These are phyloP conservation scores for Mormyrops boulengeri DNA, from an alignment of 2,797 vertebrate species.

Conservation along the genomic window DNA sequence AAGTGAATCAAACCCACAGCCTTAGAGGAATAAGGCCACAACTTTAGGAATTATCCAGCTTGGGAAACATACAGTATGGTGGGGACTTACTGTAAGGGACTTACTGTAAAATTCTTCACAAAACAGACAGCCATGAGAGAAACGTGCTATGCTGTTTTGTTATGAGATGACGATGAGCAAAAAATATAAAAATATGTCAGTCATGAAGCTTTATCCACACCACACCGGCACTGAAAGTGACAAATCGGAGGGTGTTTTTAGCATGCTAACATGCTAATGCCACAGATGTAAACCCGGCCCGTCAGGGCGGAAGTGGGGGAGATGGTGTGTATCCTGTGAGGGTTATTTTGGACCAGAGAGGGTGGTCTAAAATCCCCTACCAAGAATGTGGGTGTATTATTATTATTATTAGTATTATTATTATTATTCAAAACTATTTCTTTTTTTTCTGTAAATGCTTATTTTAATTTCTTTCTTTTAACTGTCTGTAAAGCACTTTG, in stretches of 20 bases:
- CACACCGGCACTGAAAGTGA: not conserved
- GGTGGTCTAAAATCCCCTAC: not conserved
- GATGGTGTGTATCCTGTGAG: not conserved
- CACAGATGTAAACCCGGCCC: not conserved
- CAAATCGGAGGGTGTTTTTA: not conserved
- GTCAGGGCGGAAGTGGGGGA: not conserved
- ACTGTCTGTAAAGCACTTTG: not conserved
- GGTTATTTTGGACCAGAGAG: not conserved
- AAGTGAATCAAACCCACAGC: not conserved
- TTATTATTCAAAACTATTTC: not conserved
- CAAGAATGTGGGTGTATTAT: not conserved
- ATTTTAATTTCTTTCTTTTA: not conserved
- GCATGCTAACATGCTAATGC: not conserved
- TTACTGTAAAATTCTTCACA: not conserved
- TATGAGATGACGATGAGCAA: not conserved
- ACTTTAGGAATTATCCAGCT: too few species aligned
- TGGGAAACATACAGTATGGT: not conserved
- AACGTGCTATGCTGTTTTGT: not conserved
- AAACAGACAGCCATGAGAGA: not conserved
- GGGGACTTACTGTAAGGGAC: too few species aligned
- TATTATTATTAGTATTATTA: not conserved
- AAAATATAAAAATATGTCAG: not conserved
- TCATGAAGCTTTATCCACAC: not conserved
- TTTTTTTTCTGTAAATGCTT: not conserved
- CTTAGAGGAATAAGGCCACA: too few species aligned